These are phyloP conservation scores for Zaprionus bogoriensis DNA, from an alignment of 2,888 invertebrate species.

Conservation along the genomic window DNA sequence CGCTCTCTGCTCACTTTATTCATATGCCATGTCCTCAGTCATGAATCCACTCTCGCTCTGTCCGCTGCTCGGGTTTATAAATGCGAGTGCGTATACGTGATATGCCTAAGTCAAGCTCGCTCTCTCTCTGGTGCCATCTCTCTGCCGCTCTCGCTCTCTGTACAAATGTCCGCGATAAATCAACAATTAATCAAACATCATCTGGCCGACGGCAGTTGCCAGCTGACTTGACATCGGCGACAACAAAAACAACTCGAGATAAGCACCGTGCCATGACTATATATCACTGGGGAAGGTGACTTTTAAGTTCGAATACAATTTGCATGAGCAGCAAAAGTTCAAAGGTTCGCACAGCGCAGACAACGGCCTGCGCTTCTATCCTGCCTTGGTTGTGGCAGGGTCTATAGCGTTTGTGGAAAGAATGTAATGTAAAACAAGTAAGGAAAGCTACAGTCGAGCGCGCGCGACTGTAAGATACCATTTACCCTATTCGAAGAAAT, in stretches of 20 bases:
- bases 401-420: no score
- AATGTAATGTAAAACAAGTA: not conserved
- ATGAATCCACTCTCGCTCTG: not conserved
- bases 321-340: not conserved
- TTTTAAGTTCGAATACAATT: conserved; percentile 12
- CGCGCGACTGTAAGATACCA: not conserved
- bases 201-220: conserved; percentile 54
- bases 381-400: no score
- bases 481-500: no score
- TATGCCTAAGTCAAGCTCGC: conserved; percentile 37
- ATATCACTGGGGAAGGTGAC: conserved; percentile 33
- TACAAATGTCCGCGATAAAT: conserved; percentile 71
- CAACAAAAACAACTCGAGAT: conserved; percentile 20
- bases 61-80: conserved; percentile 37
- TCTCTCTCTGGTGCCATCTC: no score
- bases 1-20: conserved; percentile 42
- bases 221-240: conserved; percentile 39
- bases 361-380: no score
- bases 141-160: no score
- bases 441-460: not conserved
- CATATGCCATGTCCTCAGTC: conserved; percentile 24
- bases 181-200: conserved; percentile 80
- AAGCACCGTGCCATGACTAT: conserved; percentile 15
- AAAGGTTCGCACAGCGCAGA: not conserved
- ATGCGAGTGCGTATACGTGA: conserved; percentile 57